phyloP scores from a whole-genome alignment of 2,797 vertebrate genomes.

The Stomatorhinus walkeri region DNA sequence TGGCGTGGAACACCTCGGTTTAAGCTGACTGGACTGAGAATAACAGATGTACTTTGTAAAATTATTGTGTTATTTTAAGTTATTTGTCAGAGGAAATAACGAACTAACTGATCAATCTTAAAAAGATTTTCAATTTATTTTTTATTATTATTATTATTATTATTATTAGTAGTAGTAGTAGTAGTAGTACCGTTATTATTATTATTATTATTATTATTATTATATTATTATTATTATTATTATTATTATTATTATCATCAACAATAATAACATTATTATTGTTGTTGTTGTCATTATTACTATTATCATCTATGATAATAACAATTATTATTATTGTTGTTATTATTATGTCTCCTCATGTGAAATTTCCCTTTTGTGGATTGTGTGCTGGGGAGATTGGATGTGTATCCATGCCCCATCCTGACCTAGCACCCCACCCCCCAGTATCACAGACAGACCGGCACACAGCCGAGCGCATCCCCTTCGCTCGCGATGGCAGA shows the following conservation, averaged over 20 bases:
- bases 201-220: neutral
- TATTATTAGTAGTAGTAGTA: neutral
- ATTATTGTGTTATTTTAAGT: neutral
- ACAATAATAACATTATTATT: neutral
- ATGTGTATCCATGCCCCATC: neutral
- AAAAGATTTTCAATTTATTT: neutral
- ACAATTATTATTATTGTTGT: neutral
- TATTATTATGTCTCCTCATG: neutral
- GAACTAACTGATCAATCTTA: neutral
- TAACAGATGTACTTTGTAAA: neutral
- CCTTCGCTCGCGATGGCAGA: conserved; percentile 40
- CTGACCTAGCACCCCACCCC: neutral
- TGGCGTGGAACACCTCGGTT: neutral
- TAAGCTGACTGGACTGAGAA: neutral
- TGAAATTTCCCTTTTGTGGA: conserved; percentile 10
- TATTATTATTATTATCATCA: neutral
- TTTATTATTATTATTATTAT: neutral
- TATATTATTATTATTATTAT: neutral
- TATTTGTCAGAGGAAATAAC: neutral
- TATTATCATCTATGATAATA: too few species aligned
- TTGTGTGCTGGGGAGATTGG: conserved; percentile 26
- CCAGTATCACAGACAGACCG: conserved; percentile 14
- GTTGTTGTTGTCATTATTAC: neutral
- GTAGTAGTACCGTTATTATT: neutral
- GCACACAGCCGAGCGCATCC: conserved; percentile 31